These are phyloP conservation scores for Conus canariensis DNA, from an alignment of 2,888 invertebrate species.

Conservation along the genomic window DNA sequence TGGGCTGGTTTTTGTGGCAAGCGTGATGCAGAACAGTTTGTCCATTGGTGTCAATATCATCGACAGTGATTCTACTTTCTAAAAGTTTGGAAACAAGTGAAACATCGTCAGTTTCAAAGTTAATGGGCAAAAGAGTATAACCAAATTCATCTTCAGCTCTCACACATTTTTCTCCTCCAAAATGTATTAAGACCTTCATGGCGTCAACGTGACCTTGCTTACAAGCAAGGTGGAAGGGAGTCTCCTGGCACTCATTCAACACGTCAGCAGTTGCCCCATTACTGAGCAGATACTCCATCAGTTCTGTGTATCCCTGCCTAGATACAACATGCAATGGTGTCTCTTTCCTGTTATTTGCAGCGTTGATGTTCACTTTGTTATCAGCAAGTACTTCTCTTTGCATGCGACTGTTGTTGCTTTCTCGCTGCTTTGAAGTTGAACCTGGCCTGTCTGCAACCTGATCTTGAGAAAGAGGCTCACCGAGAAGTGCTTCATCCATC, in stretches of 20 bases:
- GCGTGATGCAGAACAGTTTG: neutral
- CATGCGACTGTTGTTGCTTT: neutral
- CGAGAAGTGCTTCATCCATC: no score
- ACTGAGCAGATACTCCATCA: neutral
- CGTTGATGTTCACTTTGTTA: neutral
- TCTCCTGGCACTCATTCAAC: neutral
- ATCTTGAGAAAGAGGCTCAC: neutral
- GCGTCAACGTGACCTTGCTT: neutral
- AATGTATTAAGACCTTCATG: neutral
- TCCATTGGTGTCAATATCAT: neutral
- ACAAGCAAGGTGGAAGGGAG: neutral
- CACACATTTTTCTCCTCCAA: neutral
- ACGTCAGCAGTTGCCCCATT: neutral
- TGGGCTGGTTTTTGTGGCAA: neutral
- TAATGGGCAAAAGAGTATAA: neutral
- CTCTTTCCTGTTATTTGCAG: neutral
- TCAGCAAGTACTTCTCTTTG: neutral
- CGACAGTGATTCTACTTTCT: neutral
- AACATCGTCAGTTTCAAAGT: neutral
- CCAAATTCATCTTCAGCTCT: neutral
- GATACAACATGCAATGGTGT: constrained; percentile 1
- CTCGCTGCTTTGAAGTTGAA: neutral
- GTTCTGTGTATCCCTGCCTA: neutral
- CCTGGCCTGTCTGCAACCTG: neutral
- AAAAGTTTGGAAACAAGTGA: neutral